Conservation (phyloP, 2,797 vertebrate genomes). For the Heteromormyrus szaboi region DNA sequence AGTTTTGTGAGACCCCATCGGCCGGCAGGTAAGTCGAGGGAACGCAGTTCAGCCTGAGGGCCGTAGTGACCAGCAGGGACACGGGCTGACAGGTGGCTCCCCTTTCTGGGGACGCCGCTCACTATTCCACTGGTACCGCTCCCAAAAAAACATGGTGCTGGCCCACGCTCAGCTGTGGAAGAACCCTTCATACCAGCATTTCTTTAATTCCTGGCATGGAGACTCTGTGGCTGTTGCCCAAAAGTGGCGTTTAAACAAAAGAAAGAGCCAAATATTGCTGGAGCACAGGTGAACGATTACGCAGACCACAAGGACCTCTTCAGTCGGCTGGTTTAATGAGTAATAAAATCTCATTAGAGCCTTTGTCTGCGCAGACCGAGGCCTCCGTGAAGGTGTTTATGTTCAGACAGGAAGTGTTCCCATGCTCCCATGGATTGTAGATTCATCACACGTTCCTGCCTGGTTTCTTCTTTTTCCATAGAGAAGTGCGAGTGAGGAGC, state of each 20-base stretch:
- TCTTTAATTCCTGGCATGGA: conserved; percentile 12
- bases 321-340: conserved; percentile 12
- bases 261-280: not conserved
- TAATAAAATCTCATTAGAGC: conserved; percentile 21
- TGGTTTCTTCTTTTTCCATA: not conserved
- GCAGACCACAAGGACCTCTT: conserved; percentile 16
- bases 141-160: not conserved
- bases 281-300: conserved; percentile 14
- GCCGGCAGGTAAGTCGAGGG: not conserved
- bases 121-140: not conserved
- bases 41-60: not conserved
- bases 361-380: not conserved
- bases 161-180: conserved; percentile 9
- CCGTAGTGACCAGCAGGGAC: not conserved
- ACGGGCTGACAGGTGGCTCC: not conserved
- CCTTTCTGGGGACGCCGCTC: not conserved
- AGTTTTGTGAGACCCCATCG: not conserved
- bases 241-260: conserved; percentile 15
- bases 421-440: not conserved
- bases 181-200: conserved; percentile 13
- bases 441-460: not conserved
- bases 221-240: not conserved
- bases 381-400: not conserved
- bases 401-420: not conserved
- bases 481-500: not conserved